These are phyloP conservation scores for Megamerina dolium DNA, from an alignment of 2,888 invertebrate species.

Conservation along the genomic window DNA sequence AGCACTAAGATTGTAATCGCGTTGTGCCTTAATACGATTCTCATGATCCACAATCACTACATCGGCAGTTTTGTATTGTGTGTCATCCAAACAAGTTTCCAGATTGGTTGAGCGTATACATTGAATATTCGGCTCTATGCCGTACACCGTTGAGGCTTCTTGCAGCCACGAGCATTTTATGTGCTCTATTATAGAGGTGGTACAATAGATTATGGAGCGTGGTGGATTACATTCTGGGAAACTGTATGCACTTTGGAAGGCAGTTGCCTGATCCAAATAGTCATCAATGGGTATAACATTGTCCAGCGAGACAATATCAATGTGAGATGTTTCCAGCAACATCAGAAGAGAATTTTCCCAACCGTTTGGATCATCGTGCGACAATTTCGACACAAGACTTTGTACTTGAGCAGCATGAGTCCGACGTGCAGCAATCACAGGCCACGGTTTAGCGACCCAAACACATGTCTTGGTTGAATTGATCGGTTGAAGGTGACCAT, in stretches of 20 bases:
- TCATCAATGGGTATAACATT: conserved; percentile 61
- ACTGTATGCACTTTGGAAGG: conserved; percentile 61
- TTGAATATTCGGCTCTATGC: conserved; percentile 71
- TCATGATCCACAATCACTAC: conserved; percentile 68
- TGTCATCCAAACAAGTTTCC: conserved; percentile 63
- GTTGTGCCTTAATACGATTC: conserved; percentile 61
- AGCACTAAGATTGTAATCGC: conserved; percentile 50
- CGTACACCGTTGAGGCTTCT: conserved; percentile 67
- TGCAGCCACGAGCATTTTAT: conserved; percentile 75
- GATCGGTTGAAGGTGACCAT: conserved; percentile 62
- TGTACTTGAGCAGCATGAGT: conserved; percentile 52
- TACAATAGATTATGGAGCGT: conserved; percentile 60
- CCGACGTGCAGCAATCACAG: conserved; percentile 61
- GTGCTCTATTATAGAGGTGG: conserved; percentile 62
- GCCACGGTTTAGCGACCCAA: conserved; percentile 76
- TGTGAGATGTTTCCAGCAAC: conserved; percentile 57
- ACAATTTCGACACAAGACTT: conserved; percentile 49
- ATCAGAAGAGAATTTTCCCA: conserved; percentile 59
- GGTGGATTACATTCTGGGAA: conserved; percentile 65
- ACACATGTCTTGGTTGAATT: conserved; percentile 60
- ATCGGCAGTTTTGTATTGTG: conserved; percentile 61
- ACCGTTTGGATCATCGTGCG: conserved; percentile 43
- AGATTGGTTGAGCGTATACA: conserved; percentile 61
- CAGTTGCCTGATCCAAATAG: conserved; percentile 59
- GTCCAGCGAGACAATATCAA: conserved; percentile 52